Conservation (phyloP, 2,888 invertebrate species). For the Drosophila nigritarsus region DNA sequence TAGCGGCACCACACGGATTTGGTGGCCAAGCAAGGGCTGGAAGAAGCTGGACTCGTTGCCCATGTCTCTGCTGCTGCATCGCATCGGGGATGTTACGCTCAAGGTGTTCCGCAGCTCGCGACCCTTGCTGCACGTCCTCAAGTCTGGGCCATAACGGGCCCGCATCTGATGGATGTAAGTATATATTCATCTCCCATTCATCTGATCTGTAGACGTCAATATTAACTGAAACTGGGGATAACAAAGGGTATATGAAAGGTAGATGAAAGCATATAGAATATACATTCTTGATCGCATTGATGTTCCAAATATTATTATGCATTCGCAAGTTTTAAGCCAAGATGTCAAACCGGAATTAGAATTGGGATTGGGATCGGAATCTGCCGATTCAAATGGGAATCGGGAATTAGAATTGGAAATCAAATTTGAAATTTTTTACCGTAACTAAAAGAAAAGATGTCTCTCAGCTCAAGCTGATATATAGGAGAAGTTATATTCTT, state of each 20-base stretch:
- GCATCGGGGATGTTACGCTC: constrained; percentile 95
- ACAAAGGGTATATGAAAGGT: background rate
- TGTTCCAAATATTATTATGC: background rate
- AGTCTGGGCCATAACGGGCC: constrained; percentile 96
- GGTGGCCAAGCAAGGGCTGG: constrained; percentile 85
- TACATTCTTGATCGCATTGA: background rate
- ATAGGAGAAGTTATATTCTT: too few relatives aligned
- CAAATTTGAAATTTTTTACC: background rate
- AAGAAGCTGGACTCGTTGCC: constrained; percentile 85
- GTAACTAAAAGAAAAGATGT: too few relatives aligned
- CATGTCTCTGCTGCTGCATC: constrained; percentile 89
- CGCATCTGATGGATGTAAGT: constrained; percentile 95
- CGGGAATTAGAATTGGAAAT: background rate
- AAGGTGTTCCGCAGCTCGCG: constrained; percentile 94
- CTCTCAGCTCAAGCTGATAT: too few relatives aligned
- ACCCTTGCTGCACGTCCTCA: constrained; percentile 95
- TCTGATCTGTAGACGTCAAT: background rate
- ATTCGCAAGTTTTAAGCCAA: too few relatives aligned
- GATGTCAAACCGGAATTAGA: background rate
- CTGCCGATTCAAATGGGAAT: background rate
- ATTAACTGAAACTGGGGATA: too few relatives aligned
- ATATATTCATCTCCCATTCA: background rate
- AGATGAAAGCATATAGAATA: background rate
- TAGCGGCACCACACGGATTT: constrained; percentile 82
- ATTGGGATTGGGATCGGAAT: background rate